Evolutionary conservation across 2,888 invertebrate species (phyloP).

Genomic region (Timema cristinae): DNA sequence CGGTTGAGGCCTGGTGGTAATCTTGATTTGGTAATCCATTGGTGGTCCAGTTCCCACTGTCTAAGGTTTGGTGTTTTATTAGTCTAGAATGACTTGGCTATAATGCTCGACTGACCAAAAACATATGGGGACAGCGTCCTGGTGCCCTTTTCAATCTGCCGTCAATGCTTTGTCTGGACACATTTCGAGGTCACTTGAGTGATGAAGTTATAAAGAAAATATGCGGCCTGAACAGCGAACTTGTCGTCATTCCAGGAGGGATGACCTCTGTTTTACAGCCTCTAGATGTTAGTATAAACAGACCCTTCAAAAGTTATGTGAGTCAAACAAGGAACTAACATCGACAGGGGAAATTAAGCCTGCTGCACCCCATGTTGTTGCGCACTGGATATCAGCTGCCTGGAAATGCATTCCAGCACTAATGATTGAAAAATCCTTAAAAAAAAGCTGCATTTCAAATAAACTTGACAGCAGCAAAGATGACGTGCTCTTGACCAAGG

Average conservation of each 20-base stretch:
- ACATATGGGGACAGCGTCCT: not conserved
- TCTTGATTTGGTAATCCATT: too few relatives aligned
- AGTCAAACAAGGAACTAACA: not conserved
- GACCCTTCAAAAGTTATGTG: not conserved
- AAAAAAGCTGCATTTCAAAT: not conserved
- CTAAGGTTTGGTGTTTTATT: too few relatives aligned
- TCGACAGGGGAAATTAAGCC: not conserved
- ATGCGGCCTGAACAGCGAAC: not conserved
- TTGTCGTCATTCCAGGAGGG: not conserved
- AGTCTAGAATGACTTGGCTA: too few relatives aligned
- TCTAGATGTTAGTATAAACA: not conserved
- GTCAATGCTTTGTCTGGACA: not conserved
- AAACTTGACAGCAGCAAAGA: too few relatives aligned
- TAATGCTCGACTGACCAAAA: constrained; percentile 12
- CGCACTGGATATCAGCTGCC: not conserved
- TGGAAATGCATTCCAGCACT: not conserved
- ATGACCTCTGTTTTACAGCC: not conserved
- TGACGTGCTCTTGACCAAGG: too few relatives aligned
- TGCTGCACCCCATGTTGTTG: not conserved
- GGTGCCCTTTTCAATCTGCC: not conserved
- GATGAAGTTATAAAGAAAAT: not conserved
- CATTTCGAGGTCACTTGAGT: not conserved
- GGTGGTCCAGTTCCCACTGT: too few relatives aligned
- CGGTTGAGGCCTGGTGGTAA: too few relatives aligned
- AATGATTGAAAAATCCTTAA: not conserved